Base-by-base conservation (phyloP, 2,797 vertebrate species). In the Iguana delicatissima region DNA sequence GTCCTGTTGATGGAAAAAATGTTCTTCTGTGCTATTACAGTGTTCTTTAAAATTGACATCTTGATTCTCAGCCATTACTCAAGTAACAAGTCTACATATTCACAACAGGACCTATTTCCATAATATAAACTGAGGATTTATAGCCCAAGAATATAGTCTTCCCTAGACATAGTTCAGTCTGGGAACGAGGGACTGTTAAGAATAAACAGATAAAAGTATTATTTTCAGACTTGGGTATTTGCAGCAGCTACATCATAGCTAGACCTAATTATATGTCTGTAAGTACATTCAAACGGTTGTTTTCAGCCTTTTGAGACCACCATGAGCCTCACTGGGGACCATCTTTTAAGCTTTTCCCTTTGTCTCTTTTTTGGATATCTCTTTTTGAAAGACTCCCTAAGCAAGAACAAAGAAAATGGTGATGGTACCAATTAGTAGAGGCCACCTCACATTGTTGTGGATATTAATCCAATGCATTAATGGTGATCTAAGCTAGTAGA, bases 41-140 rank as follows among this genome's bases (percentile, higher is more conserved):
- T 93, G 93, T 91, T 91, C 82, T 93, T 16, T 92, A 89, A 93
- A 92, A 82, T 22, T 67, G 32, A 59, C 73, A 55, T 77, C 22
- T 46, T 79, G 24, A 52, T 84, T 59, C 42, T 69, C 20, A 24
- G 88, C n/a, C 77, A 38, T 81, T 55, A 72, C 22, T 88, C 24
- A 9, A 69, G n/a, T 55, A 57, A 16, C n/a, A 88, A 89, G 81
- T 35, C 79, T 90, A 57, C 38, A 4, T n/a, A 38, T 89, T 84
- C 32, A 76, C 42, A 38, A 13, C 42, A 55, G 8, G 46, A 50
- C 14, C 13, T 55, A 18, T 79, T 73, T 55, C 64, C 35, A 16
- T 57, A 14, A 20, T 55, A n/a, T 52, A 57, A 79, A 32, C 42
- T 73, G 69, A 74, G 50, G 74, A 57, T 55, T 12, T 26, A 57